Evolutionary conservation across 2,113 vertebrate species (phyloP).

Genomic region (Tachycineta bicolor): DNA sequence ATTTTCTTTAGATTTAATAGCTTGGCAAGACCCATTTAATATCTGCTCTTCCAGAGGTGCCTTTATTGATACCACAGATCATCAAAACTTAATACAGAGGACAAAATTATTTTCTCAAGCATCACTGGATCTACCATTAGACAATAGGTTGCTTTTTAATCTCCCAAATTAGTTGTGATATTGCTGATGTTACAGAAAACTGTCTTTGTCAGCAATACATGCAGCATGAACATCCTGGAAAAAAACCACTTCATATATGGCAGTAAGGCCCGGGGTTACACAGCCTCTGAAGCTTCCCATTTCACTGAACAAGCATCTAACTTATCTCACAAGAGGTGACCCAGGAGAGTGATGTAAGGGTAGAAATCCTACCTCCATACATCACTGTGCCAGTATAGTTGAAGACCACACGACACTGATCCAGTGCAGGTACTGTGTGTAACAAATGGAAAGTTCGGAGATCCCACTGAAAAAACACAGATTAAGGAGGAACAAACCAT

Average conservation of each 20-base stretch:
- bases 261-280: not conserved
- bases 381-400: slow-evolving; percentile 98
- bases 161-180: not conserved
- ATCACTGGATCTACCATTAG: not conserved
- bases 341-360: not conserved
- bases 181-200: not conserved
- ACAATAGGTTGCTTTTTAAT: not conserved
- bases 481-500: slow-evolving; percentile 74
- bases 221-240: not conserved
- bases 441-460: slow-evolving; percentile 96
- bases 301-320: not conserved
- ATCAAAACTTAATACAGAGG: not conserved
- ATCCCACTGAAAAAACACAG: slow-evolving; percentile 85
- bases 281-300: not conserved
- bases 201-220: not conserved
- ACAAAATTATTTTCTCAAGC: not conserved
- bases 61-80: not conserved
- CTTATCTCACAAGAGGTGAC: not conserved
- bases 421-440: slow-evolving; percentile 95
- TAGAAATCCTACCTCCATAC: slow-evolving; percentile 88
- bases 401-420: slow-evolving; percentile 99
- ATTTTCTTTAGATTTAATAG: not conserved
- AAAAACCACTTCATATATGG: not conserved
- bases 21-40: not conserved
- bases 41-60: not conserved